Evolutionary conservation across 2,113 vertebrate species (phyloP).

Genomic region (Gallinago jamesoni): DNA sequence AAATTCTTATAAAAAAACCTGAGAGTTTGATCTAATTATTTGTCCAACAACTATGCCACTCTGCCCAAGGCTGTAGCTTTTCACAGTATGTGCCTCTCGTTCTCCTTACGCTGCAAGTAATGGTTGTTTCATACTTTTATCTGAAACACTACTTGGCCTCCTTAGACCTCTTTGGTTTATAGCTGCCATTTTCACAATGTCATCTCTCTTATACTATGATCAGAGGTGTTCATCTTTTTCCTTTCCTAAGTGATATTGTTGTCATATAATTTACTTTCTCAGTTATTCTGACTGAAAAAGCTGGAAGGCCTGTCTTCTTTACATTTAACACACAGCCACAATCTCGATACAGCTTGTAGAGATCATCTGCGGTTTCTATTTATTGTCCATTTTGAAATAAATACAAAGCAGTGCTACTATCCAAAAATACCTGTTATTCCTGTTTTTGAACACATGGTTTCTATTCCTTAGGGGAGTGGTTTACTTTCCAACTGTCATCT

Average conservation of each 20-base stretch:
- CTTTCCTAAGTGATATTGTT: slow-evolving; percentile 31
- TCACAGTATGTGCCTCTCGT: not conserved
- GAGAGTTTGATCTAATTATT: not conserved
- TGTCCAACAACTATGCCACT: not conserved
- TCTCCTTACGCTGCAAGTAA: not conserved
- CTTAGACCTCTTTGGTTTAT: not conserved
- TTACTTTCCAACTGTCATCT: not conserved
- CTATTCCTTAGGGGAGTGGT: not conserved
- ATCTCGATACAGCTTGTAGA: not conserved
- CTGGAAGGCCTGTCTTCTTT: not conserved
- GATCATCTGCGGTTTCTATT: slow-evolving; percentile 19
- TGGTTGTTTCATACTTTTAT: not conserved
- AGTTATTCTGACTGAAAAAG: not conserved
- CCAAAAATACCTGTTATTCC: not conserved
- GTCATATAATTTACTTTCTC: slow-evolving; percentile 34
- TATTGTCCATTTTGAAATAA: slow-evolving; percentile 28
- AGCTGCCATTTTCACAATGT: not conserved
- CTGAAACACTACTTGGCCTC: not conserved
- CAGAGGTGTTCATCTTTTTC: slow-evolving; percentile 7
- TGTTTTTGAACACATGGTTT: not conserved
- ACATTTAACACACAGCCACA: not conserved
- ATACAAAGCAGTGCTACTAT: not conserved
- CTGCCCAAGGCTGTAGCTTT: not conserved
- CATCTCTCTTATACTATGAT: not conserved
- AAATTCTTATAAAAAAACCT: not conserved